These are phyloP conservation scores for Acestrorhynchus altus DNA, from an alignment of 2,797 vertebrate genomes.

Conservation along the genomic window DNA sequence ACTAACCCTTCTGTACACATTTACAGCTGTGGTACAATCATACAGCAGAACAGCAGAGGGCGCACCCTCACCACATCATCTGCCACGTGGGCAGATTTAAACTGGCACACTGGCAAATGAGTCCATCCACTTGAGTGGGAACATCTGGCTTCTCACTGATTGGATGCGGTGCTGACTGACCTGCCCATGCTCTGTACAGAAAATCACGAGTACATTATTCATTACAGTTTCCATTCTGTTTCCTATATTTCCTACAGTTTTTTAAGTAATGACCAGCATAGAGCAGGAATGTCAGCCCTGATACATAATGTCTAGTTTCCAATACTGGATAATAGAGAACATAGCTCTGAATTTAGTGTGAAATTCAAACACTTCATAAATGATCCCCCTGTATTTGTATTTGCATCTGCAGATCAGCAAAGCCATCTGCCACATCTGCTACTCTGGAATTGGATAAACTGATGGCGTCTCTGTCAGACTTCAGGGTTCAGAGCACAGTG, in stretches of 20 bases:
- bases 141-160: background rate
- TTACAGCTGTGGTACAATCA: background rate
- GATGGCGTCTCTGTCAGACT: constrained; percentile 93
- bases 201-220: no score
- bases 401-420: constrained; percentile 68
- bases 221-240: no score
- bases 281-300: no score
- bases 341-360: no score
- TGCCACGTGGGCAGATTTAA: background rate
- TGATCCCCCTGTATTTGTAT: background rate
- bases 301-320: no score
- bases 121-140: background rate
- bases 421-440: constrained; percentile 87
- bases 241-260: no score
- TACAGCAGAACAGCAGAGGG: background rate
- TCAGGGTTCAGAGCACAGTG: constrained; percentile 90
- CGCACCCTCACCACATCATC: background rate
- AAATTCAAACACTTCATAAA: background rate
- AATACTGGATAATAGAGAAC: no score
- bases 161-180: background rate
- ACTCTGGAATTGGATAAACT: constrained; percentile 91
- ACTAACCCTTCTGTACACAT: background rate
- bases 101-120: background rate
- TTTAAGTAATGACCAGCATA: no score
- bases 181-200: background rate